Evolutionary conservation across 2,797 vertebrate genomes (phyloP).

Genomic region (Enoplosus armatus): DNA sequence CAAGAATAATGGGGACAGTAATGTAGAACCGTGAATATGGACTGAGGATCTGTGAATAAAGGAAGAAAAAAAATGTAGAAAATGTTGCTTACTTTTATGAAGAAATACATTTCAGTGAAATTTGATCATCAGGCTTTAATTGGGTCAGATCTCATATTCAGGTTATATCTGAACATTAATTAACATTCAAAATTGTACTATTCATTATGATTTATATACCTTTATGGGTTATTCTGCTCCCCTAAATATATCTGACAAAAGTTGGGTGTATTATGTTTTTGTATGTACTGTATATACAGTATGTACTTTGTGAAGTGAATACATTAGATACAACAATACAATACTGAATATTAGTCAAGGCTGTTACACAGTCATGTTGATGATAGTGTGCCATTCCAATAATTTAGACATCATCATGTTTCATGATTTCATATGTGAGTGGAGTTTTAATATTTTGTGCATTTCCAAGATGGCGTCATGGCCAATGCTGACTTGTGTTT

Average conservation of each 20-base stretch:
- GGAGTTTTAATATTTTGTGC: background rate
- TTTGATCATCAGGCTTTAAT: background rate
- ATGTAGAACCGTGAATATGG: conserved; percentile 30
- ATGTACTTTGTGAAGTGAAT: background rate
- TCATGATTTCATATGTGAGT: too few species aligned
- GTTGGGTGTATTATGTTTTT: background rate
- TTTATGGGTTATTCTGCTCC: background rate
- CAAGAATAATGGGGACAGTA: conserved; percentile 56
- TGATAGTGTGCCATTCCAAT: background rate
- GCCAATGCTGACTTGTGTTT: background rate
- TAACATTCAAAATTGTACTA: background rate
- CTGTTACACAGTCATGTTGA: background rate
- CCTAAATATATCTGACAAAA: background rate
- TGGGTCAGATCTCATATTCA: background rate
- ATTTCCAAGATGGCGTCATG: background rate
- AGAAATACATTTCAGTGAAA: background rate
- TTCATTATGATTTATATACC: background rate
- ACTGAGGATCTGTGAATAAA: conserved; percentile 16
- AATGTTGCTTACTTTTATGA: background rate
- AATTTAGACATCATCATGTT: too few species aligned
- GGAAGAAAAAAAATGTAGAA: background rate
- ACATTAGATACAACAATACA: background rate
- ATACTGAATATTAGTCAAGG: background rate
- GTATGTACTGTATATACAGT: background rate
- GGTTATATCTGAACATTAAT: background rate